Evolutionary conservation across 2,113 vertebrate genomes (phyloP), one percentile per base, ranked within the genome.

Genomic region (Piaya cayana): DNA sequence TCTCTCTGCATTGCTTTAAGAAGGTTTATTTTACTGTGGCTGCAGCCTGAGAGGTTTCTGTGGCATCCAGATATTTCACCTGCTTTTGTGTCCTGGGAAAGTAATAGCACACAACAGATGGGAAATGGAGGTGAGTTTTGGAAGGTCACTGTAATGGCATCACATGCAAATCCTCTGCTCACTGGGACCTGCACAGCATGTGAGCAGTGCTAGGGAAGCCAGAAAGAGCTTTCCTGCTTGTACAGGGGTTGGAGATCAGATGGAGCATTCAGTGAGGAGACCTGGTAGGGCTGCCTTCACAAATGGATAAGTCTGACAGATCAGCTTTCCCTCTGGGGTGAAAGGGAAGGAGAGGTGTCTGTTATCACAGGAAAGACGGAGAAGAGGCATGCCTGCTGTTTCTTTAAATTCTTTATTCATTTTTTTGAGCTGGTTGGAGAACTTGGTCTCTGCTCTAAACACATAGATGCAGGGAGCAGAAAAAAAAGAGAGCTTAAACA

Each of bases 21-120:
- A 43, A 81, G 32, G 36, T 27, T 42, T 78, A 32, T 69, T 85
- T 86, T 82, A 75, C 67, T 23, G 5, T 1, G 12, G 29, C 78
- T 93, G 68, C 50, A 76, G 74, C 52, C 71, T 39, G 68, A 47
- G 71, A 68, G 34, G 39, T 86, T 81, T 82, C 84, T 72, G 64
- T 60, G 62, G 78, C 37, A 70, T 67, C 76, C 62, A 92, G 60
- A 58, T 83, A 47, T 69, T 90, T 90, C 83, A 81, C 86, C 50
- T 82, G 63, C 39, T 84, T 70, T 72, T 91, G 63, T 72, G 63
- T 49, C 63, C 70, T 60, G 34, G 55, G 88, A 91, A 94, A 69
- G 76, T 52, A 88, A 60, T 4, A 82, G 87, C 65, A 34, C 53
- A 65, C 68, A 84, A 12, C 88, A 93, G 94, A 90, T 77, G 88